Percentiles rank a stretch among this genome's conserved stretches.
phyloP scores from a whole-genome alignment of 2,113 vertebrate species.

The Amblyornis subalaris region DNA sequence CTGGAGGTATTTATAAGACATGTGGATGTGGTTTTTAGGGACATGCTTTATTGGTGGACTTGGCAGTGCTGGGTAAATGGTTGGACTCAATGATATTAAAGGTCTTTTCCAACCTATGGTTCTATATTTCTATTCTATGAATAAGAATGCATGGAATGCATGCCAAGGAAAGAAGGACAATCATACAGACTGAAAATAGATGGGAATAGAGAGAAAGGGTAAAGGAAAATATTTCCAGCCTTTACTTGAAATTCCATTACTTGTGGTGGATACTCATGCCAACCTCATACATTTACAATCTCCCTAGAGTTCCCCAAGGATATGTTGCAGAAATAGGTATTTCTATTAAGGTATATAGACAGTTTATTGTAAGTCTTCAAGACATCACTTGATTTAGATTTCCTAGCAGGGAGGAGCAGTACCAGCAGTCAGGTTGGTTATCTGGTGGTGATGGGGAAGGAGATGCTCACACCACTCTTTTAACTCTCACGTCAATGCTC shows the following conservation, averaged over 20 bases:
- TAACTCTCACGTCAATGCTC: background rate
- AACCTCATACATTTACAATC: background rate
- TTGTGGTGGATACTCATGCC: background rate
- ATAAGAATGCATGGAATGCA: background rate
- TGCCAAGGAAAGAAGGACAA: background rate
- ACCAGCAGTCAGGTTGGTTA: background rate
- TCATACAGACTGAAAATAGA: background rate
- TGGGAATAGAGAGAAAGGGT: background rate
- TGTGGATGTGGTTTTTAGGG: background rate
- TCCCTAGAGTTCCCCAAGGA: conserved; percentile 9
- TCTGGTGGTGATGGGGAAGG: background rate
- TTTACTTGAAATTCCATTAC: background rate
- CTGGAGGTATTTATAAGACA: background rate
- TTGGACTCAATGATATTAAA: background rate
- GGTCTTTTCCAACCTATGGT: background rate
- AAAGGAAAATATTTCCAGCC: background rate
- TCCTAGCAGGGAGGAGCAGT: background rate
- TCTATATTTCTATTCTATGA: background rate
- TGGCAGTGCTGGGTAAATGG: background rate
- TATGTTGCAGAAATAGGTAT: conserved; percentile 1
- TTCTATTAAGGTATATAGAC: background rate
- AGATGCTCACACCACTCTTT: background rate
- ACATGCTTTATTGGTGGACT: background rate
- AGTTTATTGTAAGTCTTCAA: background rate
- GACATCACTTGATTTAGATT: background rate